phyloP scores from a whole-genome alignment of 2,113 vertebrate species.

The Mastomys natalensis region DNA sequence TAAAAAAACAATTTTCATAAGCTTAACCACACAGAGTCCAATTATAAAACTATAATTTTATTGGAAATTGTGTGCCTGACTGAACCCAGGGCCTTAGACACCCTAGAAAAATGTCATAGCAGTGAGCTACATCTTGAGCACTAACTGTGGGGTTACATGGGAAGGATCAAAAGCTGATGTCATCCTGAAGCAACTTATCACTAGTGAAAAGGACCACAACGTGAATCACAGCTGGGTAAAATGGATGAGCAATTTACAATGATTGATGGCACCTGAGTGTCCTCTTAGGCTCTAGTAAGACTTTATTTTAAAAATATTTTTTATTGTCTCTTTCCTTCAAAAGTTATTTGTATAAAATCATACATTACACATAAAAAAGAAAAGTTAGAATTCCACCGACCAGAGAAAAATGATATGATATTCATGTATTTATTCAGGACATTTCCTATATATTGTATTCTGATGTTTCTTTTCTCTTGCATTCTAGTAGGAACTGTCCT shows the following conservation, averaged over 20 bases:
- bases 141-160: not conserved
- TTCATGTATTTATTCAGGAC: not conserved
- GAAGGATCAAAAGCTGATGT: not conserved
- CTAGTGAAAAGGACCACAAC: not conserved
- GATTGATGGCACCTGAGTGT: not conserved
- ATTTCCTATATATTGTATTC: not conserved
- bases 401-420: not conserved
- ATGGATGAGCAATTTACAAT: not conserved
- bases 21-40: not conserved
- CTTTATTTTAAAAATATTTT: conserved; percentile 19
- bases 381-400: not conserved
- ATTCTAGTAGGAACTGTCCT: not conserved
- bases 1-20: not conserved
- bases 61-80: no score
- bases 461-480: not conserved
- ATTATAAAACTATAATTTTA: not conserved
- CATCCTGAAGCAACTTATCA: conserved; percentile 5
- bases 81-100: not conserved
- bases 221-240: not conserved
- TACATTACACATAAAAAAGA: not conserved
- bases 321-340: not conserved
- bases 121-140: not conserved
- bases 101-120: not conserved
- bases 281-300: not conserved
- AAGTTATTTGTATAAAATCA: conserved; percentile 20